Evolutionary conservation across 2,797 vertebrate genomes (phyloP).

Genomic region (Clarias pachynema): DNA sequence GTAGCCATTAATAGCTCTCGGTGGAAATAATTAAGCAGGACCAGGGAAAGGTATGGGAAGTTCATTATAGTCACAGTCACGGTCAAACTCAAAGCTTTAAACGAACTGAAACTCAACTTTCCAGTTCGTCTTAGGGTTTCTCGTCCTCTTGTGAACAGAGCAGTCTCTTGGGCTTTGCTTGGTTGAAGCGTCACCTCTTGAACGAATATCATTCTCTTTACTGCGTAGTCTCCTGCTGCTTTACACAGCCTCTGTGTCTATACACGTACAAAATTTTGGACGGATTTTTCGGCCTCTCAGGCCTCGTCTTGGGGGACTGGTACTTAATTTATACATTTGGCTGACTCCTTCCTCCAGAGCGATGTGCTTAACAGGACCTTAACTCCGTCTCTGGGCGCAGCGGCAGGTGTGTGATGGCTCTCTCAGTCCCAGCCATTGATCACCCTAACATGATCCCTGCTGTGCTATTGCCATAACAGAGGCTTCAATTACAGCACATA

Average conservation of each 20-base stretch:
- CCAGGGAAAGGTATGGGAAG: constrained; percentile 50
- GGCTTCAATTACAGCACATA: constrained; percentile 47
- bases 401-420: constrained; percentile 55
- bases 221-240: constrained; percentile 27
- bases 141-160: constrained; percentile 8
- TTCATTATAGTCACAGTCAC: constrained; percentile 27
- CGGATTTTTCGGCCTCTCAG: constrained; percentile 15
- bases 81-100: background rate
- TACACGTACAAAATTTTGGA: constrained; percentile 23
- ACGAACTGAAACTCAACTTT: background rate
- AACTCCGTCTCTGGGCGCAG: constrained; percentile 35
- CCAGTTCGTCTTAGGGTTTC: constrained; percentile 23
- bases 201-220: constrained; percentile 26
- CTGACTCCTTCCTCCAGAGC: constrained; percentile 45
- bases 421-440: constrained; percentile 35
- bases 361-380: constrained; percentile 54
- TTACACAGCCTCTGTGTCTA: constrained; percentile 37
- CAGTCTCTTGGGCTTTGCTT: background rate
- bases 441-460: constrained; percentile 44
- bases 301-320: constrained; percentile 51
- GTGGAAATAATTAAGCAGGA: constrained; percentile 64
- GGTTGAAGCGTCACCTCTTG: constrained; percentile 33
- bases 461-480: constrained; percentile 49
- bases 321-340: constrained; percentile 57
- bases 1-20: constrained; percentile 61